Evolutionary conservation across 2,113 vertebrate species (phyloP).

Genomic region (Corvus moneduloides): DNA sequence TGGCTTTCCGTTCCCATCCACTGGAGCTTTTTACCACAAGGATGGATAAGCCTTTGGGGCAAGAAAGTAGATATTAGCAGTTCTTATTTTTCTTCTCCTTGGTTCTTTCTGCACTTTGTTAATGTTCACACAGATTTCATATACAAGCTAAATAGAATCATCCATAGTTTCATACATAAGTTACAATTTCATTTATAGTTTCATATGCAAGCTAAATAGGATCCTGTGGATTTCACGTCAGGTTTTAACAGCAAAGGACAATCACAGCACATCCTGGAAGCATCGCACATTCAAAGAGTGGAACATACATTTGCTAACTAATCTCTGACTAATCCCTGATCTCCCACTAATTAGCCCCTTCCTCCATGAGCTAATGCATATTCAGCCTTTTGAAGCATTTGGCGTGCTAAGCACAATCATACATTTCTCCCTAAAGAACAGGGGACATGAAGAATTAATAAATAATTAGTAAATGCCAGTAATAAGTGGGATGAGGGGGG

Average conservation of each 20-base stretch:
- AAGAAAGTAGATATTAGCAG: background rate
- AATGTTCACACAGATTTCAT: background rate
- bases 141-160: background rate
- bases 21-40: background rate
- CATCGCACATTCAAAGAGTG: background rate
- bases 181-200: background rate
- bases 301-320: background rate
- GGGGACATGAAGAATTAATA: background rate
- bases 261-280: background rate
- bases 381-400: background rate
- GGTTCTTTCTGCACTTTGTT: background rate
- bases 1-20: background rate
- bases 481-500: no score
- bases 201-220: background rate
- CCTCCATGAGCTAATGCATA: background rate
- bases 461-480: background rate
- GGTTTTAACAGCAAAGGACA: background rate
- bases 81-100: background rate
- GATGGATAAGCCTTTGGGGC: background rate
- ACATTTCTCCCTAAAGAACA: background rate
- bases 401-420: background rate
- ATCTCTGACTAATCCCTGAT: background rate
- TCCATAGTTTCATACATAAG: background rate
- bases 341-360: background rate
- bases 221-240: rapidly evolving